Evolutionary conservation across 1,140 invertebrate species (phyloP).

Genomic region (Zaprionus taronus): DNA sequence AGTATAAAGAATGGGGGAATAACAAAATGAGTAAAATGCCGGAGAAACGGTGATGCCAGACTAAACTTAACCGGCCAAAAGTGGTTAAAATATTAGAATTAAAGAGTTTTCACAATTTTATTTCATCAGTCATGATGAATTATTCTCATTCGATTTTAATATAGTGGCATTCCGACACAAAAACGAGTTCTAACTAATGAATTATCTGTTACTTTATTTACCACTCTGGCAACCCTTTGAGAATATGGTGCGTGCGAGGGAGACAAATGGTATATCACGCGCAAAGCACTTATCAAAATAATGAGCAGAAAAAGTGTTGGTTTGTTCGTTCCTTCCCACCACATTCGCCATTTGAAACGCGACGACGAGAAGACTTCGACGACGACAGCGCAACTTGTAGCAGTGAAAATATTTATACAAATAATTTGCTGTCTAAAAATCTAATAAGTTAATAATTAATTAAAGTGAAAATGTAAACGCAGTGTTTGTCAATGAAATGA

Average conservation of each 20-base stretch:
- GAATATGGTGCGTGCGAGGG: slow-evolving; percentile 36
- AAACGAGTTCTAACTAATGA: neutral
- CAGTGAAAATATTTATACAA: slow-evolving; percentile 77
- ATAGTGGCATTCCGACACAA: neutral
- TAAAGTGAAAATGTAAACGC: slow-evolving; percentile 68
- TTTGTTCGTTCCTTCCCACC: slow-evolving; percentile 55
- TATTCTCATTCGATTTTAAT: neutral
- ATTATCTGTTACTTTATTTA: slow-evolving; percentile 9
- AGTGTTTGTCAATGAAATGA: slow-evolving; percentile 66
- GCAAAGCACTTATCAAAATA: slow-evolving; percentile 64
- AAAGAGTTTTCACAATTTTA: neutral
- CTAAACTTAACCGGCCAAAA: slow-evolving; percentile 7
- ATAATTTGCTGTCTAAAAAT: slow-evolving; percentile 60
- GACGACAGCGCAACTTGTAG: slow-evolving; percentile 71
- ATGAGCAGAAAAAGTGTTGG: slow-evolving; percentile 60
- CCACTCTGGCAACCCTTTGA: slow-evolving; percentile 26
- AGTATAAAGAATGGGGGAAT: slow-evolving; percentile 37
- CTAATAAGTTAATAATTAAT: slow-evolving; percentile 46
- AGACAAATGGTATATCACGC: slow-evolving; percentile 29
- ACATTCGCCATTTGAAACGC: slow-evolving; percentile 57
- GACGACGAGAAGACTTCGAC: slow-evolving; percentile 50
- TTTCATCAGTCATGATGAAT: neutral
- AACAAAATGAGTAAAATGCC: slow-evolving; percentile 56
- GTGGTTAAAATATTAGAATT: neutral
- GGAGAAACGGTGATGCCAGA: slow-evolving; percentile 42